phyloP scores from a whole-genome alignment of 2,797 vertebrate species.

The Acrossocheilus wenchowensis region DNA sequence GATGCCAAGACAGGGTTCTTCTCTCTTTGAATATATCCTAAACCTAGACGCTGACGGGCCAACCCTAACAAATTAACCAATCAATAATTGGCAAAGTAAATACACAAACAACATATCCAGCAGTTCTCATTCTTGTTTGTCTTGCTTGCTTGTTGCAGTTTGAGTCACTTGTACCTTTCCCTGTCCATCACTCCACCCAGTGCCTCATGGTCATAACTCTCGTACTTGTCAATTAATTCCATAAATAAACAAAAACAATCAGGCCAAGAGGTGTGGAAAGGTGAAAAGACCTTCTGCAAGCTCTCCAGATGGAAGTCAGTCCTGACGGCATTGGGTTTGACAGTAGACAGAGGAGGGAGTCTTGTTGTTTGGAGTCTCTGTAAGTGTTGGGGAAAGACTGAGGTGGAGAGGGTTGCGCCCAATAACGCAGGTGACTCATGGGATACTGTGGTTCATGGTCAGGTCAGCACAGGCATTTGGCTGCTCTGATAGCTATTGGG shows the following conservation, averaged over 20 bases:
- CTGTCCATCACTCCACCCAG: conserved; percentile 26
- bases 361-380: conserved; percentile 35
- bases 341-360: conserved; percentile 32
- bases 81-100: conserved; percentile 8
- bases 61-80: conserved; percentile 14
- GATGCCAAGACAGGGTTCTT: not conserved
- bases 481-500: conserved; percentile 28
- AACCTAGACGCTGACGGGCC: not conserved
- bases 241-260: conserved; percentile 33
- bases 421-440: conserved; percentile 47
- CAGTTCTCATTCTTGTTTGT: conserved; percentile 11
- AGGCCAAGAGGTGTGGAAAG: conserved; percentile 14
- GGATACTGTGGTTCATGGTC: conserved; percentile 31
- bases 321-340: conserved; percentile 31
- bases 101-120: conserved; percentile 9
- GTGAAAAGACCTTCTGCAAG: conserved; percentile 37
- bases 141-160: not conserved
- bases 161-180: conserved; percentile 32
- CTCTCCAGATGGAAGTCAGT: conserved; percentile 26
- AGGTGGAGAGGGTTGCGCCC: conserved; percentile 38
- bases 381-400: conserved; percentile 40
- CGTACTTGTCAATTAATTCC: conserved; percentile 18
- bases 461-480: conserved; percentile 42
- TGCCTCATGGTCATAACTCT: conserved; percentile 26
- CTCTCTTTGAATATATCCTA: not conserved